A percentile compares a stretch with the other conserved stretches of the same genome.
These are phyloP conservation scores for Dromaius novaehollandiae DNA, from an alignment of 2,113 vertebrate genomes.

Conservation along the genomic window DNA sequence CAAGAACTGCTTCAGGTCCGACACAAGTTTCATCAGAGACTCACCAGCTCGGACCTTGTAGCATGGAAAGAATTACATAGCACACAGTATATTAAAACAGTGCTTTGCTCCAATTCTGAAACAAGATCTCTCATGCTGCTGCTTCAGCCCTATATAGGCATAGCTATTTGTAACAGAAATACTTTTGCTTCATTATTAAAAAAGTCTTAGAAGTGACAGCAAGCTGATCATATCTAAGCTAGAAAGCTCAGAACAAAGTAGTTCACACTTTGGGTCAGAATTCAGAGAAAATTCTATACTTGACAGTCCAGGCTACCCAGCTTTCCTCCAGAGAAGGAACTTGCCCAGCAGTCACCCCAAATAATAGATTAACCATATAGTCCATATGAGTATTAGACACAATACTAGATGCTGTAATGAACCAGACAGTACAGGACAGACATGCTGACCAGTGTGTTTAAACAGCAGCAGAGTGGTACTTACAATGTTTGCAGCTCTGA, in stretches of 20 bases:
- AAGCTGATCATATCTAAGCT: neutral
- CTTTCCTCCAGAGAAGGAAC: neutral
- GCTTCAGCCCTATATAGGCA: neutral
- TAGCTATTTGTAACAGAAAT: neutral
- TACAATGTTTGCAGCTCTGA: conserved; percentile 96
- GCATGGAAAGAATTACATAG: neutral
- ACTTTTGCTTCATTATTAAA: neutral
- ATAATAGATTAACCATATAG: fast-evolving
- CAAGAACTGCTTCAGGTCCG: conserved; percentile 96
- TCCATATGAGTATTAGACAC: fast-evolving
- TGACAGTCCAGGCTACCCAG: neutral
- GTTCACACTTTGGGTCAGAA: fast-evolving
- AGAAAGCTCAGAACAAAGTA: neutral
- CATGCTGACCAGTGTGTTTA: fast-evolving
- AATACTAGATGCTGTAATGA: neutral
- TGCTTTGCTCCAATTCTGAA: neutral
- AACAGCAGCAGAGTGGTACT: conserved; percentile 56
- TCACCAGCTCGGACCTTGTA: conserved; percentile 93
- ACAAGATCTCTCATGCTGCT: neutral
- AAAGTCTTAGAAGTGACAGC: too few relatives aligned
- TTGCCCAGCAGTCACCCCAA: neutral
- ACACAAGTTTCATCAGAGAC: conserved; percentile 98
- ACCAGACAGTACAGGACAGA: neutral
- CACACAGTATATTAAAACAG: fast-evolving
- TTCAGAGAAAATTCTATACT: neutral